A percentile compares a stretch with the other conserved stretches of the same genome.
Evolutionary conservation across 2,888 invertebrate species (phyloP).

Genomic region (Calameuta filiformis): DNA sequence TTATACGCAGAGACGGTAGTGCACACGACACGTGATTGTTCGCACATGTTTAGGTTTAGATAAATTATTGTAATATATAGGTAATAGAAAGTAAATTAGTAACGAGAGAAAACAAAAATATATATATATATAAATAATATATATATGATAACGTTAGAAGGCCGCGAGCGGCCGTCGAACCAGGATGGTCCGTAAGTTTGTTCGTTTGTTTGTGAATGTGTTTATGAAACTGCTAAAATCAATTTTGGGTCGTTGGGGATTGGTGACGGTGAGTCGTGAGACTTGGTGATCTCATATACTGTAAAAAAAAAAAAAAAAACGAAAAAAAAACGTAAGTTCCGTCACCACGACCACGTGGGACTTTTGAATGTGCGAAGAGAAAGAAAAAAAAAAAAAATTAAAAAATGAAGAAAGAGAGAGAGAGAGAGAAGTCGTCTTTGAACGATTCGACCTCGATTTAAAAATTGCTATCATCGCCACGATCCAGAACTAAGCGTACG

Average conservation of each 20-base stretch:
- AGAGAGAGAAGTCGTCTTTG: neutral
- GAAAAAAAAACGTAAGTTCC: neutral
- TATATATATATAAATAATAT: slow-evolving; percentile 22
- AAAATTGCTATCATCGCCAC: slow-evolving; percentile 1
- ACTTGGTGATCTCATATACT: neutral
- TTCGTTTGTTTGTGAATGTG: slow-evolving; percentile 45
- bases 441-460: neutral
- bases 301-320: neutral
- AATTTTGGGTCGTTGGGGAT: slow-evolving; percentile 28
- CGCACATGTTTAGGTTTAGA: slow-evolving; percentile 58
- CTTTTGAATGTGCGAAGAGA: slow-evolving; percentile 8
- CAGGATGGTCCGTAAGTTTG: slow-evolving; percentile 38
- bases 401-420: neutral
- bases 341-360: neutral
- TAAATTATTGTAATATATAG: slow-evolving; percentile 52
- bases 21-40: slow-evolving; percentile 63
- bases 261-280: neutral
- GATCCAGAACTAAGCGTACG: slow-evolving; percentile 33
- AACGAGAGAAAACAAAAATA: slow-evolving; percentile 27
- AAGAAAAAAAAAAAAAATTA: neutral
- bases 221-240: slow-evolving; percentile 34
- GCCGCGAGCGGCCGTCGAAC: slow-evolving; percentile 20
- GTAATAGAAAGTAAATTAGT: slow-evolving; percentile 28
- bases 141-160: slow-evolving; percentile 9
- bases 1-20: slow-evolving; percentile 45